Evolutionary conservation across 2,113 vertebrate genomes (phyloP).

Genomic region (Candoia aspera): DNA sequence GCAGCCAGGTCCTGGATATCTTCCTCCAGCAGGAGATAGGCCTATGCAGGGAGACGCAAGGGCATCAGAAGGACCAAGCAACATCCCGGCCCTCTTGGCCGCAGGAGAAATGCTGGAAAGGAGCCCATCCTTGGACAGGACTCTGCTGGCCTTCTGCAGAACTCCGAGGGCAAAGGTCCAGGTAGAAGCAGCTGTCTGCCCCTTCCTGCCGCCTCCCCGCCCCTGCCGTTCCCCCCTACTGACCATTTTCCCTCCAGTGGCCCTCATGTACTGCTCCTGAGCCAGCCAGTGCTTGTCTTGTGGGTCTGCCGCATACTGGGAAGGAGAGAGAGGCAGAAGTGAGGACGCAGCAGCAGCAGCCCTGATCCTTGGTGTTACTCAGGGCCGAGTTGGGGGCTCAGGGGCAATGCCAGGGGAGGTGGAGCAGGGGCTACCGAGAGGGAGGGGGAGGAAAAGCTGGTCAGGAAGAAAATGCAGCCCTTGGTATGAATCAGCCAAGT

Average conservation of each 20-base stretch:
- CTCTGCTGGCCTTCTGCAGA: not conserved
- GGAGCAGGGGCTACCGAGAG: too few species aligned
- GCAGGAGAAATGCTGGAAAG: too few species aligned
- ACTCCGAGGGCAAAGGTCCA: not conserved
- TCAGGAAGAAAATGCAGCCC: too few species aligned
- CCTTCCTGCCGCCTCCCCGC: not conserved
- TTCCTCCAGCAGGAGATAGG: conserved; percentile 93
- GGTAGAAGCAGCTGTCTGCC: not conserved
- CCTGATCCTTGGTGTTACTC: not conserved
- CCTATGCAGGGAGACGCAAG: conserved; percentile 68
- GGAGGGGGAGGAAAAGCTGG: too few species aligned
- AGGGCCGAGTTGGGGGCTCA: too few species aligned
- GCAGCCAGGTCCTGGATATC: conserved; percentile 89
- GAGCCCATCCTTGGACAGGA: not conserved
- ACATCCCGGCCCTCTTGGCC: not conserved
- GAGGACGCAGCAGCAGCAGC: rapidly evolving
- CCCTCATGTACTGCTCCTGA: conserved; percentile 95
- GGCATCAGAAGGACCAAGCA: not conserved
- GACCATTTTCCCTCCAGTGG: conserved; percentile 98
- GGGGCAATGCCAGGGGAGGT: too few species aligned
- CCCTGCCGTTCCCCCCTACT: conserved; percentile 49
- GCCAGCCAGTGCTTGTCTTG: conserved; percentile 99
- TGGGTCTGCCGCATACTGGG: conserved; percentile 93
- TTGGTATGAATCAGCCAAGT: not conserved
- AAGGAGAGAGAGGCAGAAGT: conserved; percentile 12